These are phyloP conservation scores for Ametastegia equiseti DNA, from an alignment of 2,888 invertebrate species.

Conservation along the genomic window DNA sequence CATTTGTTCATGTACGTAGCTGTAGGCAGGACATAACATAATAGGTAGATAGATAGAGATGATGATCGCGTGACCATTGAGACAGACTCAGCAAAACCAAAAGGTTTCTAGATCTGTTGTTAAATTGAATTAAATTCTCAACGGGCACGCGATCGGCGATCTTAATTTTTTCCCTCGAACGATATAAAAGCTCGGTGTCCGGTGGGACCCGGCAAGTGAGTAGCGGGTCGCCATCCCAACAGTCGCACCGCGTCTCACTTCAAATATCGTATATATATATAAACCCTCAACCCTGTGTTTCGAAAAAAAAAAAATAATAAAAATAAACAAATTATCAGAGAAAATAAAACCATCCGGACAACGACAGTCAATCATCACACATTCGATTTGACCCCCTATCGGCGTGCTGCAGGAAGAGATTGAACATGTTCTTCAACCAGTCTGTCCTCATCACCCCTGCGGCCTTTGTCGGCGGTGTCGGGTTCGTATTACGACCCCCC, in stretches of 20 bases:
- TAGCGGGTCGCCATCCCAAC: slow-evolving; percentile 70
- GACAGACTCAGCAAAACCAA: slow-evolving; percentile 71
- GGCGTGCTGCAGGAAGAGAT: not conserved
- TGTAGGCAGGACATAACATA: no score
- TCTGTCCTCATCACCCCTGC: slow-evolving; percentile 66
- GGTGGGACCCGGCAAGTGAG: slow-evolving; percentile 67
- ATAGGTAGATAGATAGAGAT: no score
- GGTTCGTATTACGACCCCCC: slow-evolving; percentile 51
- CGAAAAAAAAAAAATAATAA: not conserved
- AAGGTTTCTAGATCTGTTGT: slow-evolving; percentile 73
- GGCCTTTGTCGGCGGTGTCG: slow-evolving; percentile 66
- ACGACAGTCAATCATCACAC: no score
- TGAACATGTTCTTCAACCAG: slow-evolving; percentile 68
- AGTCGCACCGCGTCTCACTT: slow-evolving; percentile 73
- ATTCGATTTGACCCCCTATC: no score
- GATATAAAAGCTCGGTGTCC: slow-evolving; percentile 68
- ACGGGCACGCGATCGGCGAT: slow-evolving; percentile 70
- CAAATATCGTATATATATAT: slow-evolving; percentile 56
- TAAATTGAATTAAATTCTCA: slow-evolving; percentile 75
- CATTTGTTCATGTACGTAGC: not conserved
- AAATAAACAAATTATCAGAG: not conserved
- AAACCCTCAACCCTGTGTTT: not conserved
- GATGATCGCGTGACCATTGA: slow-evolving; percentile 73
- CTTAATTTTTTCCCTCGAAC: slow-evolving; percentile 51
- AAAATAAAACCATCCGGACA: no score